phyloP scores from a whole-genome alignment of 1,140 invertebrate genomes.

The Latrodectus geometricus region DNA sequence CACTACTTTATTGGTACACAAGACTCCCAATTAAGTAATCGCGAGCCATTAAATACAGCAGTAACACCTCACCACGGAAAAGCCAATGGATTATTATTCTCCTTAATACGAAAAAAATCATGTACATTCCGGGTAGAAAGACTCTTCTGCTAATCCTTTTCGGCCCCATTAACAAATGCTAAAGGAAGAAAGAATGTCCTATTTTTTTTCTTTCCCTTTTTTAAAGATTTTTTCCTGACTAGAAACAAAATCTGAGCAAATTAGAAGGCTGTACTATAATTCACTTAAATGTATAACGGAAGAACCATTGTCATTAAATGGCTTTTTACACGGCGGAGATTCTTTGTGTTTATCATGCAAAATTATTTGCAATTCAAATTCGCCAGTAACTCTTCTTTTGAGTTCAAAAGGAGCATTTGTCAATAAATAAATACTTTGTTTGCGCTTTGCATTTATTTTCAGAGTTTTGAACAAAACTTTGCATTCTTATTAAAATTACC shows the following conservation, averaged over 20 bases:
- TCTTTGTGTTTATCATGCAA: conserved; percentile 27
- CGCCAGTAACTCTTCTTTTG: conserved; percentile 41
- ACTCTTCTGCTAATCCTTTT: conserved; percentile 42
- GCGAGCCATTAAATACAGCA: conserved; percentile 48
- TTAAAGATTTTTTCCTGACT: not conserved
- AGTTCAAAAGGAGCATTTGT: conserved; percentile 47
- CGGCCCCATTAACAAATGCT: conserved; percentile 53
- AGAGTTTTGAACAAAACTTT: conserved; percentile 25
- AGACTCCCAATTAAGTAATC: conserved; percentile 54
- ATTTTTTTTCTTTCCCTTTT: conserved; percentile 8
- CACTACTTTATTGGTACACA: conserved; percentile 25
- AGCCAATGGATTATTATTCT: conserved; percentile 50
- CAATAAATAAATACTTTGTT: conserved; percentile 58
- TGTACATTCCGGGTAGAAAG: not conserved
- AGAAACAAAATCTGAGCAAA: conserved; percentile 56
- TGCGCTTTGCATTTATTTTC: conserved; percentile 19
- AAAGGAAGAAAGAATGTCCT: conserved; percentile 36
- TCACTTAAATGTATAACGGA: conserved; percentile 52
- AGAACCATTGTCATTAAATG: conserved; percentile 54
- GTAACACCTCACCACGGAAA: conserved; percentile 45
- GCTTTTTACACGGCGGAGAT: conserved; percentile 49
- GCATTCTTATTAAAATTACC: conserved; percentile 58
- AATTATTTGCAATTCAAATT: conserved; percentile 60
- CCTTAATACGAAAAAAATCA: conserved; percentile 31
- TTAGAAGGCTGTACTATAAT: conserved; percentile 56